phyloP scores from a whole-genome alignment of 2,888 invertebrate species.

The Drosophila imparisetae region DNA sequence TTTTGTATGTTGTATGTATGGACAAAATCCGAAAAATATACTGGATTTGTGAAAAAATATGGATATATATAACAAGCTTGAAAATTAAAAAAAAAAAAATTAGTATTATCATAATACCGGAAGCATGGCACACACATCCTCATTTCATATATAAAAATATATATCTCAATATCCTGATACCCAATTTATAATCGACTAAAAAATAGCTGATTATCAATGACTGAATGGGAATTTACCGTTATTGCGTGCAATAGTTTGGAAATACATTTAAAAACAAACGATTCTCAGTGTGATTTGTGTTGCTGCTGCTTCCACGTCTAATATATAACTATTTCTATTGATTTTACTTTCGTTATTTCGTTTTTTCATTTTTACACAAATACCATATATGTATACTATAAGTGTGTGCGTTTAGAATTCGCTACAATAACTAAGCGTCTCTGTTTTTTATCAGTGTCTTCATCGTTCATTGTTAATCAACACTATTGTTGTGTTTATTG shows the following conservation, averaged over 20 bases:
- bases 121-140: conserved; percentile 1
- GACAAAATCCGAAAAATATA: too few species aligned
- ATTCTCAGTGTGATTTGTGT: background rate
- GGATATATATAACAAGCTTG: too few species aligned
- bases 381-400: background rate
- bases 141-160: background rate
- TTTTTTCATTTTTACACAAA: conserved; percentile 7
- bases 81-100: too few species aligned
- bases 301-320: background rate
- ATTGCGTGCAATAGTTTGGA: conserved; percentile 2
- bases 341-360: background rate
- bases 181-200: conserved; percentile 10
- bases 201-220: conserved; percentile 11
- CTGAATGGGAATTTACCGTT: background rate
- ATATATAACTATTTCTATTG: conserved; percentile 2
- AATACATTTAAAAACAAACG: conserved; percentile 17
- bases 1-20: too few species aligned
- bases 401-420: background rate
- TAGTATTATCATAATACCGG: background rate
- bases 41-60: too few species aligned
- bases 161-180: conserved; percentile 9
- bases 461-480: background rate
- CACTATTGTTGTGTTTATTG: conserved; percentile 34
- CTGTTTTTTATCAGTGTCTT: conserved; percentile 10
- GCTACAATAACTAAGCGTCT: conserved; percentile 16